A percentile compares a stretch with the other conserved stretches of the same genome.
phyloP scores from a whole-genome alignment of 2,797 vertebrate species.

The Delichon dasypus region DNA sequence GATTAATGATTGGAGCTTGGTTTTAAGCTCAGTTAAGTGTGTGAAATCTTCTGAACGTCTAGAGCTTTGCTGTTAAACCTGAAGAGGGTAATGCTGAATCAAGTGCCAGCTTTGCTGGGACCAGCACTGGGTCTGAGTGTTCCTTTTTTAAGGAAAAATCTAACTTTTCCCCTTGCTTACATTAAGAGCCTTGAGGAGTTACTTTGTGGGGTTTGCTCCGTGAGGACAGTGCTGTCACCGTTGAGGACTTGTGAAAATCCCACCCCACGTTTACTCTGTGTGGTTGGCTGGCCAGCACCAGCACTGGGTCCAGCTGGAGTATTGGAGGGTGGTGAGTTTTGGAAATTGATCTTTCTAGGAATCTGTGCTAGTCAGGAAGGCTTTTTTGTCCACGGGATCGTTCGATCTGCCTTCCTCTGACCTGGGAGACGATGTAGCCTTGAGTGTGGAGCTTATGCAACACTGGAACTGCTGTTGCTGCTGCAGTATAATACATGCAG shows the following conservation, averaged over 20 bases:
- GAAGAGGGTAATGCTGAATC: background rate
- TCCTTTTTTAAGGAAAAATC: background rate
- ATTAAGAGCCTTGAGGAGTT: background rate
- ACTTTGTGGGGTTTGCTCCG: background rate
- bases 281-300: background rate
- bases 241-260: background rate
- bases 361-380: background rate
- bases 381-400: background rate
- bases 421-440: background rate
- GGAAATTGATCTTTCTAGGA: background rate
- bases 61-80: background rate
- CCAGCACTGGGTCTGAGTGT: background rate
- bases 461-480: background rate
- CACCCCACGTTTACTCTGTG: fast-evolving
- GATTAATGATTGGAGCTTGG: background rate
- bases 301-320: fast-evolving
- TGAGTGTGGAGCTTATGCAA: background rate
- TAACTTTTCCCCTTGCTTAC: background rate
- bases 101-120: background rate
- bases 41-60: background rate
- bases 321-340: background rate
- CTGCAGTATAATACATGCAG: fast-evolving
- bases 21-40: background rate
- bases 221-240: background rate
- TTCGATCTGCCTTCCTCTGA: background rate